Evolutionary conservation across 2,797 vertebrate genomes (phyloP).

Genomic region (Coregonus suidteri): DNA sequence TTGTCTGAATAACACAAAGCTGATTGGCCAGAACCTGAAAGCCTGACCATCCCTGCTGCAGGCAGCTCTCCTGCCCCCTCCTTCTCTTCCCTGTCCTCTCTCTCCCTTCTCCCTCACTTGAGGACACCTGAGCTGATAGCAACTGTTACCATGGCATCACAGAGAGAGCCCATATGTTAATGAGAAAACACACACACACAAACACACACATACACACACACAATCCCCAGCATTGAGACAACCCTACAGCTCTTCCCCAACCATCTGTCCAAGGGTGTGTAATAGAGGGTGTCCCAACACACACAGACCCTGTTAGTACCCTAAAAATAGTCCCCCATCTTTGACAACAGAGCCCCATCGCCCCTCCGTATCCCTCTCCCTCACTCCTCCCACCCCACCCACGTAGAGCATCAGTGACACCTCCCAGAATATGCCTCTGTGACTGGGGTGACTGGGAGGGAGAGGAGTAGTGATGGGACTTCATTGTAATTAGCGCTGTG

Average conservation of each 20-base stretch:
- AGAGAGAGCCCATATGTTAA: too few species aligned
- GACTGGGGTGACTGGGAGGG: not conserved
- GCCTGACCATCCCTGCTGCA: not conserved
- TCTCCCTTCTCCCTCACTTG: not conserved
- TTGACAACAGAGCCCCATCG: not conserved
- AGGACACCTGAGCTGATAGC: too few species aligned
- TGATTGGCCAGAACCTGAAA: not conserved
- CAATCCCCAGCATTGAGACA: too few species aligned
- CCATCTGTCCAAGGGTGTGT: too few species aligned
- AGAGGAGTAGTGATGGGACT: not conserved
- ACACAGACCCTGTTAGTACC: not conserved
- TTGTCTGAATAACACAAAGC: not conserved
- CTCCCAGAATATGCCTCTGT: conserved; percentile 12
- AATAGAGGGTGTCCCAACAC: too few species aligned
- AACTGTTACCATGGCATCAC: conserved; percentile 23
- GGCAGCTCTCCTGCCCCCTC: not conserved
- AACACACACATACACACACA: too few species aligned
- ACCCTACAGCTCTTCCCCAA: not conserved
- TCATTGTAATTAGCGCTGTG: not conserved
- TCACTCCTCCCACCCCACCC: not conserved
- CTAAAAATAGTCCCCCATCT: not conserved
- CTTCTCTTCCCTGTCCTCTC: not conserved
- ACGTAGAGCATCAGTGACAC: not conserved
- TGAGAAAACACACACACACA: too few species aligned
- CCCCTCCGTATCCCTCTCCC: conserved; percentile 5